Evolutionary conservation across 2,797 vertebrate genomes (phyloP), one percentile per base, ranked within the genome.

Genomic region (Phrynocephalus forsythii): DNA sequence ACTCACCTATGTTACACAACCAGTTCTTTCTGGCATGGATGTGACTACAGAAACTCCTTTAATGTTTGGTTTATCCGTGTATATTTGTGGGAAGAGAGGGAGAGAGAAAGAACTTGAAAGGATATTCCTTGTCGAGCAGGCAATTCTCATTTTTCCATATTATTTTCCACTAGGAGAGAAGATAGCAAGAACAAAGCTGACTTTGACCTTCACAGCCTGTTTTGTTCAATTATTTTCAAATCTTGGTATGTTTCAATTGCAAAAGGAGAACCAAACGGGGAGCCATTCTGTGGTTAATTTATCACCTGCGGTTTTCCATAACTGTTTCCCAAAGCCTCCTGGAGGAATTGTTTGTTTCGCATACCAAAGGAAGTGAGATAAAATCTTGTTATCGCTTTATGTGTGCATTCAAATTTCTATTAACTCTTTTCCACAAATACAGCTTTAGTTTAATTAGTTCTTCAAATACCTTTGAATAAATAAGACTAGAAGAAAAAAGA

Each of bases 251-350:
- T 90, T 86, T 48, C 85, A 60, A 24, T 87, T 94, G 60, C 90
- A 88, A 93, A 93, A 89, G 91, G 85, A 84, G 90, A 93, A 93
- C 79, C 91, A 92, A 94, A 85, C 85, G 28, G 87, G 78, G 77
- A 83, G 86, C 88, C 80, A 94, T 95, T 94, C 93, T 93, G 92
- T 93, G 88, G 50, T 52, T 93, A 94, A 93, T 94, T 95, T 92
- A 90, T 94, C 91, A 95, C 95, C 95, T 95, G 91, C 93, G 93
- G 91, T 91, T 95, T 95, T 95, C 90, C 91, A 77, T 88, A 89
- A 94, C 63, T 78, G 76, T 92, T 95, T 92, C 88, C 92, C 66
- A 83, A 82, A 94, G 87, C 90, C 92, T 94, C 26, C 44, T 93
- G 82, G 72, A 89, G 38, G 88, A 90, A 91, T 82, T 93, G 87